Evolutionary conservation across 2,888 invertebrate genomes (phyloP), one percentile per base, ranked within the genome.

Genomic region (Asteroscopus sphinx): DNA sequence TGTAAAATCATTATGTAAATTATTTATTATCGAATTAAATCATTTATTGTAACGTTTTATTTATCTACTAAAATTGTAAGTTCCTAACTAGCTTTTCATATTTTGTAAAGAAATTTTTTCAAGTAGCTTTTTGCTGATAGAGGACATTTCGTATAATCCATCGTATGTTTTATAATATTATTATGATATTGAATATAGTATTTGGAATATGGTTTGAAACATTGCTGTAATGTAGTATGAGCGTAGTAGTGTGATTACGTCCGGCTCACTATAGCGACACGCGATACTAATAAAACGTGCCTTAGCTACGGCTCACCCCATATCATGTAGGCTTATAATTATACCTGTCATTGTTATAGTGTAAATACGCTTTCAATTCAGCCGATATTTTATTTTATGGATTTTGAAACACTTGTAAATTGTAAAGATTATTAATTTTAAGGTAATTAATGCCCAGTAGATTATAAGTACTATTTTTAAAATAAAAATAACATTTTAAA

Each of bases 341-440:
- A 87, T 91, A 91, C 88, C 89, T 91, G 93, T 91, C 88, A 86
- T 90, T 89, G 90, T 88, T 86, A 81, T 91, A 91, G 88, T 93
- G 93, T 93, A 93, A 90, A 93, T 94, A 94, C 89, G 90, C 93
- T 92, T 94, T 92, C 79, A 90, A 91, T 91, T 91, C 91, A 90
- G 92, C 90, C 91, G 90, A 93, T 94, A 94, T 93, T 94, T 91
- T 94, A 94, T 93, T 94, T 91, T 94, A 94, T 94, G 92, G 92
- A 92, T 91, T 93, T 90, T 93, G 90, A 94, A 90, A 89, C 90
- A 92, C 90, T 93, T 94, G 94, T 94, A 94, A 93, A 94, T 94
- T 94, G 94, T 94, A 94, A 91, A 94, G 93, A 93, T 90, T 93
- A 91, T 90, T 92, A 93, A 92, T 91, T 91, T 92, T 93, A 92